Base-by-base conservation (phyloP, 2,113 vertebrate species). In the Actenoides lindsayi region DNA sequence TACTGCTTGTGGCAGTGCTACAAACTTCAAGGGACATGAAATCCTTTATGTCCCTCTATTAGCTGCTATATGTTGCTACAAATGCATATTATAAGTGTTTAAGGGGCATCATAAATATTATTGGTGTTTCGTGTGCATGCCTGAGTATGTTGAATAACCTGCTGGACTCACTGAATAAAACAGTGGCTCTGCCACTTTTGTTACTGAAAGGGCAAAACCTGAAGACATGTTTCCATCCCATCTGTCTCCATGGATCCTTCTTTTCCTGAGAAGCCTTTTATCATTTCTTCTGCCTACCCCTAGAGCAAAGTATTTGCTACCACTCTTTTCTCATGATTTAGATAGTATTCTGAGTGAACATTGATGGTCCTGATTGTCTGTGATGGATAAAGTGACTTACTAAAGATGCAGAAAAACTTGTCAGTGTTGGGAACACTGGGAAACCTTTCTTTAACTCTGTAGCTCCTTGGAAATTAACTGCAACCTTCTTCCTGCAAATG, bases 271-370 rank as follows among this genome's bases (percentile, higher is more conserved):
- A 85, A 77, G 56, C 5, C 12, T 78, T 93, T 71, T 83, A 39
- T 44, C 2, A 24, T 69, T 39, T 69, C 14, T 65, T 17, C 13
- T 62, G 23, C 31, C 33, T 57, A 39, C 5, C 2, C 11, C 10
- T 11, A 56, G 30, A 42, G 18, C 33, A 60, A 68, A 86, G 5
- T 42, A 23, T 16, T 88, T 90, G n/a, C 31, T 79, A 35, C 24
- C 6, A 18, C 28, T 41, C 16, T 65, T 94, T 23, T 54, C 14
- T 63, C 15, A 13, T 63, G 4, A 27, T 46, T 59, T 82, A 81
- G n/a, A 48, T 23, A 39, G 35, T 15, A 59, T 54, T 21, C 87
- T 0, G 0, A 3, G 1, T 21, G 10, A 18, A 4, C 2, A 5
- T 71, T 70, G 64, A 33, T 44, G n/a, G 19, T 16, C 41, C 16